Evolutionary conservation across 1,140 invertebrate genomes (phyloP), one percentile per base, ranked within the genome.

Genomic region (Drosophila willistoni): DNA sequence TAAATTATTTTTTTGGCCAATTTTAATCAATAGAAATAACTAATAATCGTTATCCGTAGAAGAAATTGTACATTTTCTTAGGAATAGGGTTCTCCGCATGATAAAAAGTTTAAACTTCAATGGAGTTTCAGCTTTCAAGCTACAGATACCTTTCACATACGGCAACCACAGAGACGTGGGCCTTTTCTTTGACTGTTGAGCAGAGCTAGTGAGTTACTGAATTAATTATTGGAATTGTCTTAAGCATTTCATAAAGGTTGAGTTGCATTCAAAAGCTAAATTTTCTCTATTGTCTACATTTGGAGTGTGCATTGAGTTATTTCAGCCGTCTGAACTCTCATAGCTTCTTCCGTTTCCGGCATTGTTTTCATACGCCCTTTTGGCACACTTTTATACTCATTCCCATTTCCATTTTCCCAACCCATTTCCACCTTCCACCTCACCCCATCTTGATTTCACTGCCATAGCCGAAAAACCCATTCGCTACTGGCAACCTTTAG

Each of bases 321-420:
- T 77, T 64, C 74, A 72, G 59, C 42, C 47, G 60, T 64, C 70
- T 75, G 61, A 85, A 65, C 77, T 83, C 71, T 59, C 59, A 70
- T 77, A 54, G 67, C 69, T 64, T 64, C 75, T 86, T 82, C 83
- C 83, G 75, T 86, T 86, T 86, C 83, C 83, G 83, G 84, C 71
- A 73, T 87, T 83, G 80, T 80, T 89, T 89, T 80, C 76, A 44
- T 66, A 64, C 34, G 68, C 61, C 67, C 80, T 59, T 41, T 71
- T 68, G 55, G 17, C 41, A 36, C 41, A 64, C 42, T 41, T 57
- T 64, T 59, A 65, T 54, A 61, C 47, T 59, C 66, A 17, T 47
- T 7, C 44, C 25, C 19, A 57, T 33, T 47, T 7, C 44, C 33
- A 19, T 57, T 33, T 60, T 41, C 36, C 60, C 51, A 51, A 9